Evolutionary conservation across 2,888 invertebrate genomes (phyloP).

Genomic region (Bursaphelenchus okinawaensis): DNA sequence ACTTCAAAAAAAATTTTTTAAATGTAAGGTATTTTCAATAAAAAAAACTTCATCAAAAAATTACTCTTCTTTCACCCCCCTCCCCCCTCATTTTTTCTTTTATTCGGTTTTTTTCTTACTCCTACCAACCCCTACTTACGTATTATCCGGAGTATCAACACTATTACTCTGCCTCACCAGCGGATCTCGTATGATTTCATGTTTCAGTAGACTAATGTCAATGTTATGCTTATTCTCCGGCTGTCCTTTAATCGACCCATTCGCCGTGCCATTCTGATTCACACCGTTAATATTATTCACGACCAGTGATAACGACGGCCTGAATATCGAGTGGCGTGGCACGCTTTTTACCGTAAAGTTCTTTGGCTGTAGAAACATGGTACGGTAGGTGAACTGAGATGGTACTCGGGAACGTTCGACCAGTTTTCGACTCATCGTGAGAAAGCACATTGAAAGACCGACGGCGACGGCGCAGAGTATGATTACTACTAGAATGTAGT

Average conservation of each 20-base stretch:
- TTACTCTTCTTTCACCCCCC: no score
- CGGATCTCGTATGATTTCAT: not conserved
- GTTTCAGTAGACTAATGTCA: not conserved
- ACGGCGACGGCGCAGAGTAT: slow-evolving; percentile 53
- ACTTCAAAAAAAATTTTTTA: no score
- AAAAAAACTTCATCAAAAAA: no score
- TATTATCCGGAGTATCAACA: not conserved
- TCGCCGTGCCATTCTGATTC: not conserved
- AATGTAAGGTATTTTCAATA: no score
- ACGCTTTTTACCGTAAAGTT: slow-evolving; percentile 19
- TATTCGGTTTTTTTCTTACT: no score
- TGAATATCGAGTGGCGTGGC: slow-evolving; percentile 11
- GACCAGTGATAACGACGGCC: slow-evolving; percentile 14
- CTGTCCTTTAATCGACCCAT: no score
- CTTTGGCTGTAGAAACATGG: slow-evolving; percentile 15
- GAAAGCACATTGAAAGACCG: slow-evolving; percentile 50
- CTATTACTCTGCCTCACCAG: not conserved
- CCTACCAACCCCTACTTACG: no score
- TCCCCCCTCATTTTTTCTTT: no score
- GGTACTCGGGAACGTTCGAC: slow-evolving; percentile 25
- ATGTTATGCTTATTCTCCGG: no score
- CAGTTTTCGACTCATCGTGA: slow-evolving; percentile 24
- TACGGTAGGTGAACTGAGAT: slow-evolving; percentile 22
- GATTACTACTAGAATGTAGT: slow-evolving; percentile 53
- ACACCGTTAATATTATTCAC: slow-evolving; percentile 5